phyloP scores from a whole-genome alignment of 2,113 vertebrate genomes.

The Choloepus hoffmanni region DNA sequence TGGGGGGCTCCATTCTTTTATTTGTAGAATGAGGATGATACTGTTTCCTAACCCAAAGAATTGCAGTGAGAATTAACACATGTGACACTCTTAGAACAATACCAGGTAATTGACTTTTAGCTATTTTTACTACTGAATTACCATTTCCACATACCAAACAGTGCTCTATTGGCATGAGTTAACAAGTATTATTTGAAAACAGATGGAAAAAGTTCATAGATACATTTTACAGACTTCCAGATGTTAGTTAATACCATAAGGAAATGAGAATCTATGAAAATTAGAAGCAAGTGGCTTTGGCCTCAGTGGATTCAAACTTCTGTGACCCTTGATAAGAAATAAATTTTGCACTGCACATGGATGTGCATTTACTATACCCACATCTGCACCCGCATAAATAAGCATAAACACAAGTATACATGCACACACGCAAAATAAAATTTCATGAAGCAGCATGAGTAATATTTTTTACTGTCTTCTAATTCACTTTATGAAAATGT shows the following conservation, averaged over 20 bases:
- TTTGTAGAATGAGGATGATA: neutral
- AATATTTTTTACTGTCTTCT: neutral
- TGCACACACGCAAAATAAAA: neutral
- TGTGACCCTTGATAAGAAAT: neutral
- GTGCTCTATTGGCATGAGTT: neutral
- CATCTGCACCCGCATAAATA: neutral
- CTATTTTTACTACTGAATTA: neutral
- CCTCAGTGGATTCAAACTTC: neutral
- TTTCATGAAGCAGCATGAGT: neutral
- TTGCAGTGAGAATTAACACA: neutral
- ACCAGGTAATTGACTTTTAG: neutral
- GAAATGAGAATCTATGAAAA: slow-evolving; percentile 41
- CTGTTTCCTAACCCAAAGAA: neutral
- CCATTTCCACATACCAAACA: neutral
- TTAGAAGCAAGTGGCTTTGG: slow-evolving; percentile 38
- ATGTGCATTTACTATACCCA: neutral
- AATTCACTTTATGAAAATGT: slow-evolving; percentile 48
- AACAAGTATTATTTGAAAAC: slow-evolving; percentile 54
- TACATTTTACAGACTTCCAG: slow-evolving; percentile 36
- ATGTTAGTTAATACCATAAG: slow-evolving; percentile 12
- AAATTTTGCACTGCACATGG: slow-evolving; percentile 1
- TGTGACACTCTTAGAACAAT: neutral
- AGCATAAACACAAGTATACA: neutral
- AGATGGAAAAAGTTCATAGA: neutral
- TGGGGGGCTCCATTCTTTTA: neutral